Evolutionary conservation across 2,888 invertebrate genomes (phyloP).

Genomic region (Netelia fuscicornis): DNA sequence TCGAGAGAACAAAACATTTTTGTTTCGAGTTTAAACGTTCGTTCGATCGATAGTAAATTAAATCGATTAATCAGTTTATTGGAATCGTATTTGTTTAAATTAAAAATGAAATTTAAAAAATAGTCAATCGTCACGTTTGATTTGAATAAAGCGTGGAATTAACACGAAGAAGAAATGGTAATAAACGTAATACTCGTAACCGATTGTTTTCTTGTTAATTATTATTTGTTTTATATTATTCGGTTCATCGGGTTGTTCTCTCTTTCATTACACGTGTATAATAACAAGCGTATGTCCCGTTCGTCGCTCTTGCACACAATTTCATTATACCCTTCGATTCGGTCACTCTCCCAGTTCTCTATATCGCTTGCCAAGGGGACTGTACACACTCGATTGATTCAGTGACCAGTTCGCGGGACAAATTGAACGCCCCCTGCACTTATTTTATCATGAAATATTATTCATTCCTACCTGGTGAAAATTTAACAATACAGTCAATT

Average conservation of each 20-base stretch:
- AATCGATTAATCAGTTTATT: no score
- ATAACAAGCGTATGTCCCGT: neutral
- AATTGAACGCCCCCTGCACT: slow-evolving; percentile 8
- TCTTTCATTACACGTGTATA: neutral
- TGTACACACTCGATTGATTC: neutral
- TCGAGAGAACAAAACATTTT: no score
- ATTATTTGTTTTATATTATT: neutral
- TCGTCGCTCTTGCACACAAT: slow-evolving; percentile 16
- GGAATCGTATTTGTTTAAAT: neutral
- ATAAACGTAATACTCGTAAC: no score
- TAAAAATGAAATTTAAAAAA: neutral
- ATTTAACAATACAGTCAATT: slow-evolving; percentile 6
- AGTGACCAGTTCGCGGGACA: neutral
- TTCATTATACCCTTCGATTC: slow-evolving; percentile 6
- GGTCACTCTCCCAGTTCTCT: slow-evolving; percentile 3
- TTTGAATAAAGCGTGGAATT: no score
- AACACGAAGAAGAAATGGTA: no score
- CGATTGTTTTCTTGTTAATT: neutral
- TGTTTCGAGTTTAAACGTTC: no score
- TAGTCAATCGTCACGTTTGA: no score
- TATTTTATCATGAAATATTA: slow-evolving; percentile 35
- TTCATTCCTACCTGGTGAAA: slow-evolving; percentile 33
- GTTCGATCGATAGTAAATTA: no score
- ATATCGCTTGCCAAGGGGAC: neutral
- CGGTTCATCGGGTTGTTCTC: neutral